phyloP scores from a whole-genome alignment of 2,888 invertebrate genomes.

The Hybos culiciformis region DNA sequence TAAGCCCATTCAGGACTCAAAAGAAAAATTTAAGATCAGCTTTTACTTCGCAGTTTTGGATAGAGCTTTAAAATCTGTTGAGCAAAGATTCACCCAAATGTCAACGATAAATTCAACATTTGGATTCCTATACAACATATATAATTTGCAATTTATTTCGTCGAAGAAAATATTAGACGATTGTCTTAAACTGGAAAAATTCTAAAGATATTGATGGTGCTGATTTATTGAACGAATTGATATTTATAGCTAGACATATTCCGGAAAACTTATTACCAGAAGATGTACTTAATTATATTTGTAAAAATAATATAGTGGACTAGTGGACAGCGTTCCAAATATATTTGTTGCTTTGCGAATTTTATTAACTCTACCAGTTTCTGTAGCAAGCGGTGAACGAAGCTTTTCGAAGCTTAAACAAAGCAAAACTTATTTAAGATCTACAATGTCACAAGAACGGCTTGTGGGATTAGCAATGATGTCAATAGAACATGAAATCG shows the following conservation, averaged over 20 bases:
- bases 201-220: not conserved
- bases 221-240: not conserved
- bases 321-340: slow-evolving; percentile 1
- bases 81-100: slow-evolving; percentile 6
- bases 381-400: slow-evolving; percentile 5
- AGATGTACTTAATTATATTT: not conserved
- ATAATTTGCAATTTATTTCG: not conserved
- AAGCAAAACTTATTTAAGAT: slow-evolving; percentile 18
- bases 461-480: slow-evolving; percentile 18
- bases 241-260: not conserved
- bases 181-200: not conserved
- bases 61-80: slow-evolving; percentile 2
- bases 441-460: slow-evolving; percentile 17
- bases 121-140: slow-evolving; percentile 4
- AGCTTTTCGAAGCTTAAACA: slow-evolving; percentile 9
- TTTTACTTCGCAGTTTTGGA: slow-evolving; percentile 6
- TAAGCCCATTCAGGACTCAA: slow-evolving; percentile 2
- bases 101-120: slow-evolving; percentile 1
- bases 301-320: not conserved
- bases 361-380: slow-evolving; percentile 7
- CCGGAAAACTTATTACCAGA: not conserved
- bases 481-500: slow-evolving; percentile 21
- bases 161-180: not conserved
- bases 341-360: slow-evolving; percentile 4
- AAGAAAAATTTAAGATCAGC: slow-evolving; percentile 5